phyloP scores from a whole-genome alignment of 2,797 vertebrate species.

The Kryptolebias ocellatus region DNA sequence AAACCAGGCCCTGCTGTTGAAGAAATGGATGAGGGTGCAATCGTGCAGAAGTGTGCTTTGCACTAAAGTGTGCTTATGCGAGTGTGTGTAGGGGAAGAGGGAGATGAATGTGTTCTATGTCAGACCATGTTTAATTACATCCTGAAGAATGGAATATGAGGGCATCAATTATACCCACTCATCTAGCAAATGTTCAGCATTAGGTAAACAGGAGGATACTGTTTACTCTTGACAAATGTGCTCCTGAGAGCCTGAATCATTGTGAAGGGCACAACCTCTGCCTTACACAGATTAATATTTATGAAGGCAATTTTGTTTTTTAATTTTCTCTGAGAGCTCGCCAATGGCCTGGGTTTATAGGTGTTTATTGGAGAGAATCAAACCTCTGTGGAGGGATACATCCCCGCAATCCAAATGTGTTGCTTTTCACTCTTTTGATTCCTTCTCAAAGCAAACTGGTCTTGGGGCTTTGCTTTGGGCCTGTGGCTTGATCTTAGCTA shows the following conservation, averaged over 20 bases:
- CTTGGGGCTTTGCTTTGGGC: slow-evolving; percentile 25
- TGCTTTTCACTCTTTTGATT: slow-evolving; percentile 31
- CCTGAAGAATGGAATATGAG: slow-evolving; percentile 61
- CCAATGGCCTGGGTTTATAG: slow-evolving; percentile 30
- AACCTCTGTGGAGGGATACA: slow-evolving; percentile 27
- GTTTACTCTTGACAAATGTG: slow-evolving; percentile 73
- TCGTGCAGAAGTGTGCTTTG: not conserved
- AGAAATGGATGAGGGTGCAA: slow-evolving; percentile 19
- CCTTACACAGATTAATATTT: slow-evolving; percentile 72
- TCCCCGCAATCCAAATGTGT: slow-evolving; percentile 38
- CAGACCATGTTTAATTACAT: slow-evolving; percentile 67
- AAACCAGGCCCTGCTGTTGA: slow-evolving; percentile 7
- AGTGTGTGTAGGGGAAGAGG: not conserved
- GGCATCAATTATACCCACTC: slow-evolving; percentile 72
- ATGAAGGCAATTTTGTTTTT: slow-evolving; percentile 68
- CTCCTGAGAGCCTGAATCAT: slow-evolving; percentile 69
- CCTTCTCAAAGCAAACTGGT: slow-evolving; percentile 24
- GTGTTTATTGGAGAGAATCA: slow-evolving; percentile 52
- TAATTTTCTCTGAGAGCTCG: slow-evolving; percentile 56
- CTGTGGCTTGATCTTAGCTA: slow-evolving; percentile 33
- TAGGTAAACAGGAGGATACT: slow-evolving; percentile 70
- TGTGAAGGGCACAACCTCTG: slow-evolving; percentile 70
- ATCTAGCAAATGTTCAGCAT: slow-evolving; percentile 61
- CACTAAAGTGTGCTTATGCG: not conserved
- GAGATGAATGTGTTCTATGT: slow-evolving; percentile 46